Percentiles rank a stretch among this genome's conserved stretches.
phyloP scores from a whole-genome alignment of 1,140 invertebrate genomes.

The Triops longicaudatus region DNA sequence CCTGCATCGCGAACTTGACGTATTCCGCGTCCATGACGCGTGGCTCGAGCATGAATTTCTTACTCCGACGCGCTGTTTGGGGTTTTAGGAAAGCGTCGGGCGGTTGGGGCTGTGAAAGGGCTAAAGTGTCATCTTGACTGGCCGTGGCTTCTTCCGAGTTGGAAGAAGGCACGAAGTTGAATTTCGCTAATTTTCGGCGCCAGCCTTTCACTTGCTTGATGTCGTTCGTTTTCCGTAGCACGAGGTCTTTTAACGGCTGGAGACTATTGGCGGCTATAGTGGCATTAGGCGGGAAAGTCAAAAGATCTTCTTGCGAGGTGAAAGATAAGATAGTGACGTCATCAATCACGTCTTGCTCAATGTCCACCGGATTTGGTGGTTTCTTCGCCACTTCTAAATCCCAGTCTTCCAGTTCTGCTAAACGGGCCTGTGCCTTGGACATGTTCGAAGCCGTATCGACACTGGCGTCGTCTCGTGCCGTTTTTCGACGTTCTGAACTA shows the following conservation, averaged over 20 bases:
- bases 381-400: not conserved
- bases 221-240: conserved; percentile 20
- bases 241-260: not conserved
- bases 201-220: conserved; percentile 22
- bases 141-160: not conserved
- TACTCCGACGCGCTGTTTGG: not conserved
- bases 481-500: too few species aligned
- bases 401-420: not conserved
- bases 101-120: not conserved
- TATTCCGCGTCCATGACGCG: not conserved
- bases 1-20: not conserved
- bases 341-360: conserved; percentile 21
- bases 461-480: too few species aligned
- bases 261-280: not conserved
- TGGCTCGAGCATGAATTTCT: not conserved
- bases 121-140: not conserved
- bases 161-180: not conserved
- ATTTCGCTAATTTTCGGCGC: not conserved
- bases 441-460: not conserved
- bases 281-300: not conserved
- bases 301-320: not conserved
- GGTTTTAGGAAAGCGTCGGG: not conserved
- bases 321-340: conserved; percentile 21
- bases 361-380: not conserved
- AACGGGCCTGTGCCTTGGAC: not conserved